A percentile compares a stretch with the other conserved stretches of the same genome.
Conservation (phyloP, 2,113 vertebrate species). For the Corynorhinus townsendii region DNA sequence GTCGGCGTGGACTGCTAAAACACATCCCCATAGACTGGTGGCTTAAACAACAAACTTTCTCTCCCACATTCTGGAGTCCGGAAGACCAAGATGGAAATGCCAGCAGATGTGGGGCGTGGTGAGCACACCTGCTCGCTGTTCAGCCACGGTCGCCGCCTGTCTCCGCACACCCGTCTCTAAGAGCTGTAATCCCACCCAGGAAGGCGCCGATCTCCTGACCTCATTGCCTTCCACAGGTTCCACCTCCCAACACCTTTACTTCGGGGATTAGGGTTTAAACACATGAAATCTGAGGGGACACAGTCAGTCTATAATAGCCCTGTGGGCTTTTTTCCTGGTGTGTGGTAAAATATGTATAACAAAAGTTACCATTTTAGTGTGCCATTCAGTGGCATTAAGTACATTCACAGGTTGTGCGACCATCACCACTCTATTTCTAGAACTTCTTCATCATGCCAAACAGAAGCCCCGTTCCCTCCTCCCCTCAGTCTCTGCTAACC, state of each 20-base stretch:
- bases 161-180: neutral
- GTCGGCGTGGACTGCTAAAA: neutral
- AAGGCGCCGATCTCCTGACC: neutral
- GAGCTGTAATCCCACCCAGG: no score
- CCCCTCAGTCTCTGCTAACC: no score
- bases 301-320: neutral
- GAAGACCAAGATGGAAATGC: neutral
- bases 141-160: neutral
- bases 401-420: neutral
- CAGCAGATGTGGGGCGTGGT: fast-evolving
- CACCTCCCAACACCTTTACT: neutral
- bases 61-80: neutral
- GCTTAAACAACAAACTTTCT: neutral
- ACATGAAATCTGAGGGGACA: neutral
- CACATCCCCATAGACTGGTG: neutral
- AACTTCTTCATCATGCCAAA: neutral
- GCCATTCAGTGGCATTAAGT: neutral
- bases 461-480: neutral
- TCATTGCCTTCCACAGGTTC: neutral
- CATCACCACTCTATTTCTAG: neutral
- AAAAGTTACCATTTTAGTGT: neutral
- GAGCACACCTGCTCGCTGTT: neutral
- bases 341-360: neutral
- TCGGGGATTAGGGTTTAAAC: neutral
- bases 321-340: neutral